Percentiles rank a stretch among this genome's conserved stretches.
Conservation (phyloP, 1,140 invertebrate genomes). For the Lepidurus apus region DNA sequence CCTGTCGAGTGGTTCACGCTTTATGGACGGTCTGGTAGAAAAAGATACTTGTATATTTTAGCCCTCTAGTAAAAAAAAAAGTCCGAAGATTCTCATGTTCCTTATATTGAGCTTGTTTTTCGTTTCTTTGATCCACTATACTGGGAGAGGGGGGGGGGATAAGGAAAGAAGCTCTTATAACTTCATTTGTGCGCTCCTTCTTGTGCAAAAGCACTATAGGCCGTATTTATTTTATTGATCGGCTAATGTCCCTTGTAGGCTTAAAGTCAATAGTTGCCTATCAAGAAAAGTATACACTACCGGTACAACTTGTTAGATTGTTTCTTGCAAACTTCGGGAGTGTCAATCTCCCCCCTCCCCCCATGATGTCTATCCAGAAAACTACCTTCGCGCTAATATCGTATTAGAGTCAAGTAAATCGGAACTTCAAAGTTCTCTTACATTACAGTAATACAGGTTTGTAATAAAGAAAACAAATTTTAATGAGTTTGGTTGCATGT, state of each 20-base stretch:
- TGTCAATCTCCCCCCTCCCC: too few species aligned
- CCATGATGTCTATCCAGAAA: too few species aligned
- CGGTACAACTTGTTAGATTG: too few species aligned
- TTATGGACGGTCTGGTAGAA: slow-evolving; percentile 14
- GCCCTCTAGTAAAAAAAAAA: background rate
- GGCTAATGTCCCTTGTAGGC: background rate
- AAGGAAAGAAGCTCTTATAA: background rate
- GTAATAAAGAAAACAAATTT: too few species aligned
- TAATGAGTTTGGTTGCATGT: too few species aligned
- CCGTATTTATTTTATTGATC: background rate
- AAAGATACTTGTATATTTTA: slow-evolving; percentile 12
- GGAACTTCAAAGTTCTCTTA: too few species aligned
- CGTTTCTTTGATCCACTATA: background rate
- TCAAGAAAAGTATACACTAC: too few species aligned
- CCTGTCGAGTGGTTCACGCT: slow-evolving; percentile 20
- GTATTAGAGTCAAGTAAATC: too few species aligned
- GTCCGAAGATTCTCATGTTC: background rate
- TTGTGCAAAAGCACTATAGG: background rate
- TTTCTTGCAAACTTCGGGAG: too few species aligned
- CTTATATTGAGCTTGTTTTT: slow-evolving; percentile 11
- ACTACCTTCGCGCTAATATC: too few species aligned
- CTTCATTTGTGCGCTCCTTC: background rate
- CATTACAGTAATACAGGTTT: too few species aligned
- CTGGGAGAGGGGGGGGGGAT: background rate
- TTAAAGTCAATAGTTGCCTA: too few species aligned